These are phyloP conservation scores for Frieseomelitta varia DNA, from an alignment of 1,140 invertebrate genomes.

Conservation along the genomic window DNA sequence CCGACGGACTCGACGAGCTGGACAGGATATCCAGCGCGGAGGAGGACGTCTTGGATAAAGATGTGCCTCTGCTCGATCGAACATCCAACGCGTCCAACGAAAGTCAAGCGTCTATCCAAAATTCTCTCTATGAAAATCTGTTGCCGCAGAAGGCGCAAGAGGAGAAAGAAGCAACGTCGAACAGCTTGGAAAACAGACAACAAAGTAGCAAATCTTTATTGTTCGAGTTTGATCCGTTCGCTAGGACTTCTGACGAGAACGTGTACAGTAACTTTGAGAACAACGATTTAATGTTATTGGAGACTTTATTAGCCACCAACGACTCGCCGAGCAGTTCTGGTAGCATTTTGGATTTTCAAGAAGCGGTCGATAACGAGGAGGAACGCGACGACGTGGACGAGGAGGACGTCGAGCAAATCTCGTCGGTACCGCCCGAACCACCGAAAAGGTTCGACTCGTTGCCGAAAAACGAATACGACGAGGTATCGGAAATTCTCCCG, in stretches of 20 bases:
- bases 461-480: slow-evolving; percentile 77
- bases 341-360: slow-evolving; percentile 68
- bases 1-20: slow-evolving; percentile 57
- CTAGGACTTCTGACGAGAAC: slow-evolving; percentile 55
- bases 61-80: slow-evolving; percentile 56
- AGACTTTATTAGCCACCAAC: slow-evolving; percentile 71
- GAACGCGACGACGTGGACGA: slow-evolving; percentile 70
- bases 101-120: slow-evolving; percentile 72
- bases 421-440: slow-evolving; percentile 77
- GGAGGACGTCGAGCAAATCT: slow-evolving; percentile 59
- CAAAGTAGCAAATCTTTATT: slow-evolving; percentile 72
- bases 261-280: slow-evolving; percentile 73
- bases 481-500: slow-evolving; percentile 70
- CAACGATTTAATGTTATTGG: slow-evolving; percentile 74
- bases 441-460: slow-evolving; percentile 81
- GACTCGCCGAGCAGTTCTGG: slow-evolving; percentile 70
- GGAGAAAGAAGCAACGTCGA: neutral
- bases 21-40: slow-evolving; percentile 73
- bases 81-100: slow-evolving; percentile 61
- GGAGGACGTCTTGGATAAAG: slow-evolving; percentile 56
- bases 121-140: slow-evolving; percentile 78
- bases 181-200: slow-evolving; percentile 4
- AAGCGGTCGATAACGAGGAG: slow-evolving; percentile 70
- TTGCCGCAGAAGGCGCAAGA: slow-evolving; percentile 37
- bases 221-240: slow-evolving; percentile 76